These are phyloP conservation scores for Caenorhabditis briggsae DNA, from an alignment of 1,140 invertebrate genomes.

Conservation along the genomic window DNA sequence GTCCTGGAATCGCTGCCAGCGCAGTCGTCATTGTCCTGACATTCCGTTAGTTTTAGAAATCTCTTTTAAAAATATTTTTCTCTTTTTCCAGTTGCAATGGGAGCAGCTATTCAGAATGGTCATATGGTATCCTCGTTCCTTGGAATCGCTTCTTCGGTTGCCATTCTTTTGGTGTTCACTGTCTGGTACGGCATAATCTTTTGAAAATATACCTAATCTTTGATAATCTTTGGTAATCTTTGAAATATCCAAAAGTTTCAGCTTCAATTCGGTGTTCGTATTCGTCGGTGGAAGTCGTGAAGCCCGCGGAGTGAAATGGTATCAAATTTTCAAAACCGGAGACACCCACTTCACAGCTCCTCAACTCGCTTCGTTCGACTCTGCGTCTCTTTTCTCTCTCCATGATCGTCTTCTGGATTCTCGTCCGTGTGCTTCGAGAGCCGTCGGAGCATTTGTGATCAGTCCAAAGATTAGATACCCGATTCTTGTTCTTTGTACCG, in stretches of 20 bases:
- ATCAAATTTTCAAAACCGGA: constrained; percentile 60
- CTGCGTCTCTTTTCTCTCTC: constrained; percentile 57
- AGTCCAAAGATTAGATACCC: constrained; percentile 60
- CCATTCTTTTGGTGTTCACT: constrained; percentile 43
- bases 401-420: constrained; percentile 63
- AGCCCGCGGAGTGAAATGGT: constrained; percentile 67
- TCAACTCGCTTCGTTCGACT: constrained; percentile 55
- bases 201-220: not conserved
- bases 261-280: constrained; percentile 52
- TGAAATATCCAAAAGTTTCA: constrained; percentile 15
- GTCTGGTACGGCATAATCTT: constrained; percentile 1
- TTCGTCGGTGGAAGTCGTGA: constrained; percentile 62
- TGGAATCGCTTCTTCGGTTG: constrained; percentile 43
- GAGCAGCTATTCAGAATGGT: constrained; percentile 36
- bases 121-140: constrained; percentile 56
- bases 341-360: constrained; percentile 65
- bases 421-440: constrained; percentile 50
- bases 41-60: constrained; percentile 36
- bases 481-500: constrained; percentile 61
- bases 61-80: not conserved
- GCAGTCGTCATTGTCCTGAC: constrained; percentile 58
- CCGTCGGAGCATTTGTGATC: constrained; percentile 58
- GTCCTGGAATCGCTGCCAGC: constrained; percentile 52
- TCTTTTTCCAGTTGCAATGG: constrained; percentile 54
- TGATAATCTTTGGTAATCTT: too few relatives aligned